These are phyloP conservation scores for Lagopus muta DNA, from an alignment of 2,113 vertebrate genomes.

Conservation along the genomic window DNA sequence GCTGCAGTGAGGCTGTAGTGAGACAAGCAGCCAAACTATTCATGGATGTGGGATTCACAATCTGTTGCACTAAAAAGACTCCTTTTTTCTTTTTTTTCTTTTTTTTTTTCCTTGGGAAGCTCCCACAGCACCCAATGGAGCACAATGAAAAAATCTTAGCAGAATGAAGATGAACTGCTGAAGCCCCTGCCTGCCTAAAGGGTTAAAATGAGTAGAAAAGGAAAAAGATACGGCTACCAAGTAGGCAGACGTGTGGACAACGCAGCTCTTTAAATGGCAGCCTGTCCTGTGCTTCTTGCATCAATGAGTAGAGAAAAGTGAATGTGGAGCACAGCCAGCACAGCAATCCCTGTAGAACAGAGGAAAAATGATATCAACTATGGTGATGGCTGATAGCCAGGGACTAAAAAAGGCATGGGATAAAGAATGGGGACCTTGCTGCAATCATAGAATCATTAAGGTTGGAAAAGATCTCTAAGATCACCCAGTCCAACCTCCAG, in stretches of 20 bases:
- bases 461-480: no score
- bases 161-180: background rate
- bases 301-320: background rate
- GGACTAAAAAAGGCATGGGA: background rate
- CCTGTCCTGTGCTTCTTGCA: background rate
- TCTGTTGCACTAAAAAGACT: background rate
- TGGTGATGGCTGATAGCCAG: fast-evolving
- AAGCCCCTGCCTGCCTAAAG: background rate
- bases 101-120: background rate
- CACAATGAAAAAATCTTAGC: background rate
- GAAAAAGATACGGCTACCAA: background rate
- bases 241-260: background rate
- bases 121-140: background rate
- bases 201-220: background rate
- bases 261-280: background rate
- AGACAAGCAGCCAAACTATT: slow-evolving; percentile 20
- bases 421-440: background rate
- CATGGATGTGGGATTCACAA: background rate
- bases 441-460: background rate
- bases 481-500: no score
- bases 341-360: background rate
- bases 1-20: background rate
- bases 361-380: background rate
- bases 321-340: background rate
- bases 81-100: background rate